A percentile compares a stretch with the other conserved stretches of the same genome.
Evolutionary conservation across 2,797 vertebrate genomes (phyloP).

Genomic region (Artibeus lituratus): DNA sequence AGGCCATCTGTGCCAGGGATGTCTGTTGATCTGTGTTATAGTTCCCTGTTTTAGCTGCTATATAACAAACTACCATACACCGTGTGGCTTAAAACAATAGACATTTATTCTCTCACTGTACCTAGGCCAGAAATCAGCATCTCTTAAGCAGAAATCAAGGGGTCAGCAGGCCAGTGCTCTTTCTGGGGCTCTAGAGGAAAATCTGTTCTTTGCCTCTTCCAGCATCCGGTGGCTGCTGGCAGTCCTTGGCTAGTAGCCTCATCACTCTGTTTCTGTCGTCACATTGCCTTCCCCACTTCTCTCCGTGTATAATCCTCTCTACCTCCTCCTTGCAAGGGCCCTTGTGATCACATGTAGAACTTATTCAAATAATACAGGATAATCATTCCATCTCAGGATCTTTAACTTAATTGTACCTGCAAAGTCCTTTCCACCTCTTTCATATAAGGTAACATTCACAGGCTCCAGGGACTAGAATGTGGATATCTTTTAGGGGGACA

Average conservation of each 20-base stretch:
- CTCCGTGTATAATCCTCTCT: background rate
- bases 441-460: background rate
- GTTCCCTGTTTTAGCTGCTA: background rate
- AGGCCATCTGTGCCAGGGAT: background rate
- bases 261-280: background rate
- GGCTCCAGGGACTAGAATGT: background rate
- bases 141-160: background rate
- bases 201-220: background rate
- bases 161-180: background rate
- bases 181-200: background rate
- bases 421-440: background rate
- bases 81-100: background rate
- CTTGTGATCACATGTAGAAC: background rate
- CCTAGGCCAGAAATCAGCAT: background rate
- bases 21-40: background rate
- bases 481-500: too few relatives aligned
- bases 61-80: background rate
- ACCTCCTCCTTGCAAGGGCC: background rate
- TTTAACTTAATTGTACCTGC: background rate
- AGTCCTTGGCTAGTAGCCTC: background rate
- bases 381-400: background rate
- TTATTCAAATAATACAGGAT: background rate
- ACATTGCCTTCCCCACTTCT: background rate
- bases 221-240: background rate
- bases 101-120: background rate